These are phyloP conservation scores for Bubo blakistoni DNA, from an alignment of 2,113 vertebrate genomes.

Conservation along the genomic window DNA sequence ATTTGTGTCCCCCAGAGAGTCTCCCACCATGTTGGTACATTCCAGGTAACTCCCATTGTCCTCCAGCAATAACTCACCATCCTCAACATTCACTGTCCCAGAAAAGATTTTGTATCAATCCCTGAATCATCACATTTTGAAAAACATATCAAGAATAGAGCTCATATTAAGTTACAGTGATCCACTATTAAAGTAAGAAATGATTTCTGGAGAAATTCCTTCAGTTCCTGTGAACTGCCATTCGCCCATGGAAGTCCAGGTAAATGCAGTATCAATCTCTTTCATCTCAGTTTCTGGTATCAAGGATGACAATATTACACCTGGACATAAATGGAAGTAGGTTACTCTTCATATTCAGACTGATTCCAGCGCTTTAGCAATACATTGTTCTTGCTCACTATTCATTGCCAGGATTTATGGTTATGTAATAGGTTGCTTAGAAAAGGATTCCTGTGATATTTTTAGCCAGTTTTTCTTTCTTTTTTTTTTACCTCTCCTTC, in stretches of 20 bases:
- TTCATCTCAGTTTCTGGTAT: neutral
- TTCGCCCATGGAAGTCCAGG: neutral
- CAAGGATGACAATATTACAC: neutral
- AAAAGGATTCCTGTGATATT: constrained; percentile 30
- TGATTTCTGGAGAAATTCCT: neutral
- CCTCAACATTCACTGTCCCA: neutral
- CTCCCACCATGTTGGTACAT: neutral
- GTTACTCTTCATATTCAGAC: neutral
- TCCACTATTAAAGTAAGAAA: neutral
- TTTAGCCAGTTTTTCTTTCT: neutral
- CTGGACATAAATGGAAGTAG: neutral
- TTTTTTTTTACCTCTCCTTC: neutral
- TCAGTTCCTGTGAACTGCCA: neutral
- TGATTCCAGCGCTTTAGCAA: neutral
- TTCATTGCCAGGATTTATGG: neutral
- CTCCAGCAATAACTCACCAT: neutral
- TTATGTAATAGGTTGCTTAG: constrained; percentile 1
- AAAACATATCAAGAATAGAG: neutral
- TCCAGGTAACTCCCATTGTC: neutral
- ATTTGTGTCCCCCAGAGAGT: neutral
- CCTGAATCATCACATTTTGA: neutral
- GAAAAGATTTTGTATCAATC: neutral
- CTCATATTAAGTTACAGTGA: neutral
- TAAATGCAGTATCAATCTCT: neutral
- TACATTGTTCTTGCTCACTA: neutral